Percentiles rank a stretch among this genome's conserved stretches.
Conservation (phyloP, 1,140 invertebrate species). For the Odontomachus brunneus region DNA sequence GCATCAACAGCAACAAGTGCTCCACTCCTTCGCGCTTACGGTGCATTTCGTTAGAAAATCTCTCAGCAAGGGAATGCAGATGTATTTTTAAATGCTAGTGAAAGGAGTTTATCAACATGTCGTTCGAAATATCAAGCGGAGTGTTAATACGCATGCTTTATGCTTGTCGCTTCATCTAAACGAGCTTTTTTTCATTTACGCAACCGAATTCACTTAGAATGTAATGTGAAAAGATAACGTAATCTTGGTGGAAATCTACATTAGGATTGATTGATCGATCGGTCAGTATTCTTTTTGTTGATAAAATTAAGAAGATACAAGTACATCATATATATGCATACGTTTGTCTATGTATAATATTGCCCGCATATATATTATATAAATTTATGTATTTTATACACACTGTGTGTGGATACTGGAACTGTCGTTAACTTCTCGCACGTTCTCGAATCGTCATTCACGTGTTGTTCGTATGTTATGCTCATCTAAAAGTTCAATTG, state of each 20-base stretch:
- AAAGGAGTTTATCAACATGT: neutral
- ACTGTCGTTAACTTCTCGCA: neutral
- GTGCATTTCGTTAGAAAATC: neutral
- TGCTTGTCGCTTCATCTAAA: neutral
- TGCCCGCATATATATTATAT: neutral
- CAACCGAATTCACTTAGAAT: neutral
- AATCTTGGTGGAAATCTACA: neutral
- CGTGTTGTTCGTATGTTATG: neutral
- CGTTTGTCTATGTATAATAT: neutral
- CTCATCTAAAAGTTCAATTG: constrained; percentile 16
- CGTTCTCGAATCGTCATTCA: neutral
- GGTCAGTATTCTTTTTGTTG: neutral
- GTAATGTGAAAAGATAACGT: neutral
- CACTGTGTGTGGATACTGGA: neutral
- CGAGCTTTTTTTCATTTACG: neutral
- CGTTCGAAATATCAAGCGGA: neutral
- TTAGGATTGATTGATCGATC: neutral
- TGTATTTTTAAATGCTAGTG: neutral
- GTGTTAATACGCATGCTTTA: constrained; percentile 31
- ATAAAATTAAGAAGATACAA: constrained; percentile 12
- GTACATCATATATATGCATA: neutral
- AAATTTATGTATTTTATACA: neutral
- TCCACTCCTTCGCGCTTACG: neutral
- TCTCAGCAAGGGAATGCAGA: neutral
- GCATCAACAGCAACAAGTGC: neutral